Evolutionary conservation across 2,888 invertebrate genomes (phyloP), one percentile per base, ranked within the genome.

Genomic region (Drosophila melanosoma): DNA sequence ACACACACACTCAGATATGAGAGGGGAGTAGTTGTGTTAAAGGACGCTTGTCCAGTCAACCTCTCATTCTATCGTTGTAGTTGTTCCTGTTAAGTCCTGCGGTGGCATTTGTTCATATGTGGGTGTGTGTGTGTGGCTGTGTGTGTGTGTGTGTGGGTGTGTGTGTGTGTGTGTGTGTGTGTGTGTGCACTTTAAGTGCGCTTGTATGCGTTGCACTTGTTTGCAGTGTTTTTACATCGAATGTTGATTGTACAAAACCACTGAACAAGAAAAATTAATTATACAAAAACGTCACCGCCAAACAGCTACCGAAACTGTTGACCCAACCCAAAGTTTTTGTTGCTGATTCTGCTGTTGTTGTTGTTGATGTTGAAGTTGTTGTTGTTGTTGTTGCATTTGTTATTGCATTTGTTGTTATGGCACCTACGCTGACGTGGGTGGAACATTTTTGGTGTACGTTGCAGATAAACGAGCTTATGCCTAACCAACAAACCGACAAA

Each of bases 201-300:
- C 79, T 82, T 89, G 85, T 89, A 74, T 87, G 90, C 90, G 81
- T 76, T 83, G 82, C 79, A 80, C 76, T 89, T 88, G 84, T 81
- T 81, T 86, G 83, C 82, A 82, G 81, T 86, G 85, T 86, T 86
- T 86, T 83, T 88, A 80, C 80, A 86, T 90, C 90, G 86, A 89
- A 90, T 87, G 91, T 84, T 90, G 91, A 91, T 91, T 91, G 89
- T 91, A 89, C 87, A 89, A 91, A 92, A 89, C 92, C 92, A 92
- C 91, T 92, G 92, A 92, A 91, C 92, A 92, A 92, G 91, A 91
- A 92, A 91, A 91, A 92, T 92, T 91, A 91, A 91, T 91, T 92
- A 91, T 92, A 91, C 89, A 91, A 91, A 90, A 91, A 91, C 89
- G 89, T 89, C 89, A 90, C 90, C 90, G 85, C 90, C 85, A 86